phyloP scores from a whole-genome alignment of 2,888 invertebrate genomes.

The Calameuta pallipes region DNA sequence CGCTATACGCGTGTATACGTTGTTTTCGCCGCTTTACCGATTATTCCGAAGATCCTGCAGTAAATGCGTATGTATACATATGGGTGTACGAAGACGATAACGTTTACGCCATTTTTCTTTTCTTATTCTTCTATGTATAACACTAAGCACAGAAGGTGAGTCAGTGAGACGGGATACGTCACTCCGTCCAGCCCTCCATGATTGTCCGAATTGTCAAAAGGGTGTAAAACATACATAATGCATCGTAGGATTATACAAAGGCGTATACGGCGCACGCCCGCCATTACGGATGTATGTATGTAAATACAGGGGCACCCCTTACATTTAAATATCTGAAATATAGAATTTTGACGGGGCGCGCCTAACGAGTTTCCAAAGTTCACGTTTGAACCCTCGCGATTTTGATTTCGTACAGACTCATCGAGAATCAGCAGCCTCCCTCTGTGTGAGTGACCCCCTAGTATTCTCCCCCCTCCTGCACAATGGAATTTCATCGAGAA shows the following conservation, averaged over 20 bases:
- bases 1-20: too few species aligned
- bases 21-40: too few species aligned
- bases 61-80: too few species aligned
- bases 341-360: constrained; percentile 35
- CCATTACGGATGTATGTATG: constrained; percentile 49
- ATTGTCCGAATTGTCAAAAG: constrained; percentile 52
- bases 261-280: constrained; percentile 41
- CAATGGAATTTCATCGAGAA: not conserved
- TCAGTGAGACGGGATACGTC: not conserved
- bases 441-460: not conserved
- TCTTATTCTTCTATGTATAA: too few species aligned
- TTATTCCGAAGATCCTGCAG: too few species aligned
- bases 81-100: too few species aligned
- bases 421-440: too few species aligned
- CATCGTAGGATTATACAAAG: constrained; percentile 48
- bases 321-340: constrained; percentile 37
- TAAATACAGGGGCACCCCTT: constrained; percentile 28
- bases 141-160: too few species aligned
- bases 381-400: constrained; percentile 3
- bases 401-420: not conserved
- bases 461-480: not conserved
- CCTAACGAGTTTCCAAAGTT: constrained; percentile 23
- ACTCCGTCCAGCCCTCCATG: constrained; percentile 27
- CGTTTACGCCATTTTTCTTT: too few species aligned
- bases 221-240: constrained; percentile 52